Conservation (phyloP, 92 coral and sea anemone genomes). For the Parazoanthus atlanticus region DNA sequence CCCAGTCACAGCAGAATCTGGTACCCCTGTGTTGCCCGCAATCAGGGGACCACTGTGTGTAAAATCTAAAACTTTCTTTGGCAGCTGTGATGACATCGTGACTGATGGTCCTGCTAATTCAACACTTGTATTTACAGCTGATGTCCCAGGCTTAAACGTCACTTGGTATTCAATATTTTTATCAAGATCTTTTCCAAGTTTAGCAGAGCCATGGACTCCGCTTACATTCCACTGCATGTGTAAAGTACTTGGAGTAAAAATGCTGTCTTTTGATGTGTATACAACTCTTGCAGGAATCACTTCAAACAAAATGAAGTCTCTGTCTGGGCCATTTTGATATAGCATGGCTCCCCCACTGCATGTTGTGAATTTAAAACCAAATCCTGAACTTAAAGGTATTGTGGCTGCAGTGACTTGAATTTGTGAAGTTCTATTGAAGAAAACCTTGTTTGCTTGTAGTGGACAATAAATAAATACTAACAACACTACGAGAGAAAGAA, state of each 20-base stretch:
- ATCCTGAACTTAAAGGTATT: slow-evolving; percentile 67
- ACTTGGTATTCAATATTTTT: slow-evolving; percentile 70
- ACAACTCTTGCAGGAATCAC: slow-evolving; percentile 74
- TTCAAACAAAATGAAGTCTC: slow-evolving; percentile 61
- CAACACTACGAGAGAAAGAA: slow-evolving; percentile 24
- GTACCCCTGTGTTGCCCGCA: slow-evolving; percentile 62
- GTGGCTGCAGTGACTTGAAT: slow-evolving; percentile 64
- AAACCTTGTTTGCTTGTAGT: slow-evolving; percentile 56
- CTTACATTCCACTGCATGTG: slow-evolving; percentile 69
- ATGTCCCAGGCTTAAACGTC: slow-evolving; percentile 69
- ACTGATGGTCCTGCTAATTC: slow-evolving; percentile 55
- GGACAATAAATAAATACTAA: slow-evolving; percentile 43
- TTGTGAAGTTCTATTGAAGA: slow-evolving; percentile 81
- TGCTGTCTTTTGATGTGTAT: slow-evolving; percentile 58
- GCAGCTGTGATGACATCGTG: slow-evolving; percentile 49
- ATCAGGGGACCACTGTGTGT: slow-evolving; percentile 61
- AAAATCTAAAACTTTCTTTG: slow-evolving; percentile 63
- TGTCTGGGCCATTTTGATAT: slow-evolving; percentile 66
- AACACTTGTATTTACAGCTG: slow-evolving; percentile 65
- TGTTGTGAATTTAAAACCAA: slow-evolving; percentile 82
- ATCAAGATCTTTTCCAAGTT: slow-evolving; percentile 77
- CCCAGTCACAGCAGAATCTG: slow-evolving; percentile 49
- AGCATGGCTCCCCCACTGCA: slow-evolving; percentile 88
- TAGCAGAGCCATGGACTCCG: slow-evolving; percentile 57
- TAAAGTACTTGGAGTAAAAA: slow-evolving; percentile 73